A percentile compares a stretch with the other conserved stretches of the same genome.
These are phyloP conservation scores for Pachycephus smyrnensis DNA, from an alignment of 2,888 invertebrate species.

Conservation along the genomic window DNA sequence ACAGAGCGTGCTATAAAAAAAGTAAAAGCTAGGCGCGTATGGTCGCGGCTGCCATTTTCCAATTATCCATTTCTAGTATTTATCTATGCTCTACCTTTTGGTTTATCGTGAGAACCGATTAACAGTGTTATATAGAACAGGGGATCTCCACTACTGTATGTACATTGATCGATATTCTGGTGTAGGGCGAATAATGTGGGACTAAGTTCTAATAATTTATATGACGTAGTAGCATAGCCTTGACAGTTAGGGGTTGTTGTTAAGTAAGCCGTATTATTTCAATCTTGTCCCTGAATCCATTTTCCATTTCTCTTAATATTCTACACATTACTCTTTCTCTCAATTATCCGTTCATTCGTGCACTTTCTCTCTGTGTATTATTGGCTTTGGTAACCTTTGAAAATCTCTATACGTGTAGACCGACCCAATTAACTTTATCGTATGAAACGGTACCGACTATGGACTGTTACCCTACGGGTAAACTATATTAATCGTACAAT, in stretches of 20 bases:
- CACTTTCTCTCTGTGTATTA: too few relatives aligned
- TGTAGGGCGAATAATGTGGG: background rate
- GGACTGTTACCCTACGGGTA: background rate
- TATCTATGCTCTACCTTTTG: background rate
- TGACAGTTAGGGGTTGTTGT: background rate
- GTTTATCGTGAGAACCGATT: background rate
- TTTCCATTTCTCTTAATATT: background rate
- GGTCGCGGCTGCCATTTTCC: background rate
- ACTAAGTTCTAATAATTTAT: background rate
- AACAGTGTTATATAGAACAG: background rate
- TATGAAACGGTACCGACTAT: background rate
- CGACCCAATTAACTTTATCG: background rate
- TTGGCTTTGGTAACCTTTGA: too few relatives aligned
- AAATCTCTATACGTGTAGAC: background rate
- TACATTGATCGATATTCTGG: background rate
- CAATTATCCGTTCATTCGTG: background rate
- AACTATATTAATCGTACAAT: background rate
- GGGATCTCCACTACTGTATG: background rate
- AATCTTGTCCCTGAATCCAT: background rate
- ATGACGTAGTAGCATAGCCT: background rate
- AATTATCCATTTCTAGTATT: background rate
- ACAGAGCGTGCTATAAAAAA: slow-evolving; percentile 54
- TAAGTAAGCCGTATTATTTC: background rate
- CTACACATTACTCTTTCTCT: background rate
- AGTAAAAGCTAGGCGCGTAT: slow-evolving; percentile 36